Conservation (phyloP, 1,140 invertebrate genomes). For the Campodea augens region DNA sequence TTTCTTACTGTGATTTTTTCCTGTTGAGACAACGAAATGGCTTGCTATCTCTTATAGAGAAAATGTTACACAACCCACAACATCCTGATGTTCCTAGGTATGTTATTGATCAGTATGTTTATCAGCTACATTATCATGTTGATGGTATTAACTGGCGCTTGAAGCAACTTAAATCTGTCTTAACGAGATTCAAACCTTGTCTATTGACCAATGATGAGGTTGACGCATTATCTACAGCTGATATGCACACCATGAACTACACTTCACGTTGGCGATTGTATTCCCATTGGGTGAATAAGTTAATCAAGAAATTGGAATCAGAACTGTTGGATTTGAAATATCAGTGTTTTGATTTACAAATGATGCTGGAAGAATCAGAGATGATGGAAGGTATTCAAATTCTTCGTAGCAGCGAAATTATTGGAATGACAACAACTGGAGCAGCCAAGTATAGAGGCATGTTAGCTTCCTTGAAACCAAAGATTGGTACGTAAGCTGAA, state of each 20-base stretch:
- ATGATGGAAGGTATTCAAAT: slow-evolving; percentile 18
- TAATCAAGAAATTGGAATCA: slow-evolving; percentile 4
- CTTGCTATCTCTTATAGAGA: too few relatives aligned
- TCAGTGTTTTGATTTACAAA: slow-evolving; percentile 2
- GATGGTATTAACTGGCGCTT: too few relatives aligned
- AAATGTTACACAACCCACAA: too few relatives aligned
- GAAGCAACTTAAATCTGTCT: too few relatives aligned
- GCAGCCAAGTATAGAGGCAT: slow-evolving; percentile 22
- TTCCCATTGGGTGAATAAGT: slow-evolving; percentile 10
- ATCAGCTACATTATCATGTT: too few relatives aligned
- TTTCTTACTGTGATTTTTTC: background rate
- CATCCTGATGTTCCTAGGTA: too few relatives aligned
- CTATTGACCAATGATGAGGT: background rate
- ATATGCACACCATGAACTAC: background rate
- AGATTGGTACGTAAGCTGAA: background rate
- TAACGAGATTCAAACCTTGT: too few relatives aligned
- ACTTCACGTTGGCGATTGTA: slow-evolving; percentile 6
- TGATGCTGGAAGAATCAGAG: slow-evolving; percentile 20
- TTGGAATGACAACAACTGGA: slow-evolving; percentile 33
- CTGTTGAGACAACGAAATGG: too few relatives aligned
- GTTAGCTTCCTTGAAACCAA: background rate
- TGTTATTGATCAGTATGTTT: too few relatives aligned
- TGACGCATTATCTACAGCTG: background rate
- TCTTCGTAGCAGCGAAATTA: slow-evolving; percentile 16
- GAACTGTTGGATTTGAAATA: slow-evolving; percentile 7